These are phyloP conservation scores for Solen grandis DNA, from an alignment of 1,140 invertebrate genomes.

Conservation along the genomic window DNA sequence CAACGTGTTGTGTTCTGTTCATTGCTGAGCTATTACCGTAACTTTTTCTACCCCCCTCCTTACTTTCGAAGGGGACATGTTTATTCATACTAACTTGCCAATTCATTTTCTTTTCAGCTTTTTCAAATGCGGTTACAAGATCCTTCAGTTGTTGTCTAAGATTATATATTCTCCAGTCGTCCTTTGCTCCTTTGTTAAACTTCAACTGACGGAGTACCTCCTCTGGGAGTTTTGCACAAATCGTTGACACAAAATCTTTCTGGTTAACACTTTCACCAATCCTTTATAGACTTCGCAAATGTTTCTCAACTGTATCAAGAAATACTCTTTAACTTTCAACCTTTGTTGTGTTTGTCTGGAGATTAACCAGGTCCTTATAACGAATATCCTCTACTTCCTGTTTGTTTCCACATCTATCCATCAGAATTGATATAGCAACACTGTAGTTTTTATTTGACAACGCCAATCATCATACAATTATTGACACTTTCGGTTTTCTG, in stretches of 20 bases:
- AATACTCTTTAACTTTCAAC: conserved; percentile 3
- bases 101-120: conserved; percentile 12
- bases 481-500: too few species aligned
- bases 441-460: neutral
- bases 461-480: neutral
- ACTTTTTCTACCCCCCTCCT: neutral
- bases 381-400: conserved; percentile 15
- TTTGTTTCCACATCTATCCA: neutral
- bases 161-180: neutral
- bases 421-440: neutral
- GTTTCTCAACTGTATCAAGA: conserved; percentile 9
- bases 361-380: conserved; percentile 6
- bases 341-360: neutral
- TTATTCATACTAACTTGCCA: neutral
- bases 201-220: too few species aligned
- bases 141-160: neutral
- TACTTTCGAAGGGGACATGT: neutral
- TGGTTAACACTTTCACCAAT: neutral
- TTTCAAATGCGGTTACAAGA: neutral
- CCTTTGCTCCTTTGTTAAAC: neutral
- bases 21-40: neutral
- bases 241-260: conserved; percentile 6
- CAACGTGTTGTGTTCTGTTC: neutral
- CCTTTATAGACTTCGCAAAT: conserved; percentile 8
- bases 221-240: conserved; percentile 12